Conservation (phyloP, 2,797 vertebrate species). For the Smutsia temminckii region DNA sequence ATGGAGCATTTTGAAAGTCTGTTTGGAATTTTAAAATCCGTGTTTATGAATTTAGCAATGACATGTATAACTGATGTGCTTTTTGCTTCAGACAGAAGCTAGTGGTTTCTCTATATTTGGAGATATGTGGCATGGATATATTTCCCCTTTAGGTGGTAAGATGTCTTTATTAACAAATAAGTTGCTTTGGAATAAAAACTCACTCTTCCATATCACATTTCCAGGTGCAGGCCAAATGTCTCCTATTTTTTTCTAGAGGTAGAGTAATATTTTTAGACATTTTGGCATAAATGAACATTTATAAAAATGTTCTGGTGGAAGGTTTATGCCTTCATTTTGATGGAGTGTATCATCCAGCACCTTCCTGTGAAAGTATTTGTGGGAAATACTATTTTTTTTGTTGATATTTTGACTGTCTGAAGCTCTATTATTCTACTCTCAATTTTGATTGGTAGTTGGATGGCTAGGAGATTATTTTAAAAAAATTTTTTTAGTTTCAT, state of each 20-base stretch:
- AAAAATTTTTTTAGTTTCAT: background rate
- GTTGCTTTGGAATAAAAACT: background rate
- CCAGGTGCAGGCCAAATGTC: background rate
- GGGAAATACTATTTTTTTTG: background rate
- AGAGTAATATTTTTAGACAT: background rate
- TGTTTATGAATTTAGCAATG: conserved; percentile 24
- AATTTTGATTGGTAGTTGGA: background rate
- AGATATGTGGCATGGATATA: background rate
- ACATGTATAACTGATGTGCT: background rate
- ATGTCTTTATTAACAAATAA: conserved; percentile 2
- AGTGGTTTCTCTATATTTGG: background rate
- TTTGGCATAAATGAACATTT: background rate
- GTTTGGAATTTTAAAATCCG: background rate
- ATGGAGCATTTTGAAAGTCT: background rate
- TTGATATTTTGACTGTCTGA: background rate
- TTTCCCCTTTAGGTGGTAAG: background rate
- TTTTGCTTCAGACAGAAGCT: background rate
- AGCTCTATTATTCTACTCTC: background rate
- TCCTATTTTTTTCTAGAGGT: background rate
- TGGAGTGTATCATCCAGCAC: background rate
- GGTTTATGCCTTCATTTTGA: background rate
- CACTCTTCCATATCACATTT: background rate
- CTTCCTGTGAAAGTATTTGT: background rate
- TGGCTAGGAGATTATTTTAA: background rate
- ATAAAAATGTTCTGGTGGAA: background rate